Percentiles rank a stretch among this genome's conserved stretches.
These are phyloP conservation scores for Julus scanicus DNA, from an alignment of 2,888 invertebrate species.

Conservation along the genomic window DNA sequence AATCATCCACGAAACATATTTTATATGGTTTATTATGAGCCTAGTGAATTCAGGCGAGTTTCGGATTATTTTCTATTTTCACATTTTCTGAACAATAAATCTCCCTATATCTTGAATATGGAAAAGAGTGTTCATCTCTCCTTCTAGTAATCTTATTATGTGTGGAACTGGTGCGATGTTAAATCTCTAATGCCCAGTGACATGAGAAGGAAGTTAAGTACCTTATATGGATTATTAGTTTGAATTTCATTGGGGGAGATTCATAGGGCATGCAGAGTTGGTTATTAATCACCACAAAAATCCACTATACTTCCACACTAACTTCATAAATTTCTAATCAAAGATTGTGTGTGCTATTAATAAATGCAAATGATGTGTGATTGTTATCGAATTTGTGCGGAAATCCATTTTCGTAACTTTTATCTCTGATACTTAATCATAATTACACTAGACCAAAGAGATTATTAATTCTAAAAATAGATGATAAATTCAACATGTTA, in stretches of 20 bases:
- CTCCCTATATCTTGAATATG: neutral
- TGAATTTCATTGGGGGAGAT: neutral
- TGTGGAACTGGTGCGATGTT: neutral
- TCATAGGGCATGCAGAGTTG: neutral
- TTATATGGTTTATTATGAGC: neutral
- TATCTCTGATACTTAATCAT: too few species aligned
- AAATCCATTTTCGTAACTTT: too few species aligned
- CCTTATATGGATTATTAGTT: constrained; percentile 26
- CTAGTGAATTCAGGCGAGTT: neutral
- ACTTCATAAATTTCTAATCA: neutral
- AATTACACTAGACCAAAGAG: too few species aligned
- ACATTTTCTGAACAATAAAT: constrained; percentile 12
- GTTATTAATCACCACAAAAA: neutral
- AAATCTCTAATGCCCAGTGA: constrained; percentile 44
- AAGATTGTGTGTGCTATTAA: neutral
- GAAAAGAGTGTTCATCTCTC: neutral
- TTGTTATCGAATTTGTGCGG: neutral
- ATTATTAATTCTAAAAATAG: too few species aligned
- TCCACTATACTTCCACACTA: neutral
- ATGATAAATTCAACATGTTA: too few species aligned
- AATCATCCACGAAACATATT: neutral
- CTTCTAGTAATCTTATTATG: neutral
- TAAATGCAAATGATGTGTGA: neutral
- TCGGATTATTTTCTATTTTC: neutral
- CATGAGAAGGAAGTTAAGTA: constrained; percentile 39